Evolutionary conservation across 2,797 vertebrate species (phyloP).

Genomic region (Crocodylus rhombifer): DNA sequence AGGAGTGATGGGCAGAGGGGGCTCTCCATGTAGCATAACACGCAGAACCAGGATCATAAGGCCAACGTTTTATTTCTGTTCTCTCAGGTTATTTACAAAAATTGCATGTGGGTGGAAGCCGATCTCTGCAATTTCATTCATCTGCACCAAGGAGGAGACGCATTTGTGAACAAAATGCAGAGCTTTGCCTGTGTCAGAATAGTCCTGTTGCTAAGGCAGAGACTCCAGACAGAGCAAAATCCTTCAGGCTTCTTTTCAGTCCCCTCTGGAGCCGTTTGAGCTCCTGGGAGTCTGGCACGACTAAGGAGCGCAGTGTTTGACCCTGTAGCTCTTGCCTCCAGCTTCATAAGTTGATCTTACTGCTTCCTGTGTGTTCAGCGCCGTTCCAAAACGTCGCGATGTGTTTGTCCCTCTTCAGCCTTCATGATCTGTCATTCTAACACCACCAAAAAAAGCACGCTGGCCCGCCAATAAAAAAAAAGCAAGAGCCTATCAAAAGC

Average conservation of each 20-base stretch:
- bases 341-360: too few relatives aligned
- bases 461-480: not conserved
- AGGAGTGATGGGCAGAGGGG: too few relatives aligned
- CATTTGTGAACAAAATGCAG: too few relatives aligned
- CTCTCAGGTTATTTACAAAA: fast-evolving
- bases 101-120: too few relatives aligned
- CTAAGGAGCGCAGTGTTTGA: too few relatives aligned
- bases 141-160: too few relatives aligned
- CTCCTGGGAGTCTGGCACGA: too few relatives aligned
- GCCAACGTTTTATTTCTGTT: not conserved
- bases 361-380: too few relatives aligned
- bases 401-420: not conserved
- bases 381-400: too few relatives aligned
- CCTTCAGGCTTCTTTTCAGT: not conserved
- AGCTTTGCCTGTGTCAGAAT: not conserved
- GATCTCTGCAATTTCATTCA: too few relatives aligned
- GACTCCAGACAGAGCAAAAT: slow-evolving; percentile 19
- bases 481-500: not conserved
- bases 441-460: not conserved
- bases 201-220: not conserved
- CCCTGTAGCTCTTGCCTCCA: too few relatives aligned
- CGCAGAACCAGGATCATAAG: too few relatives aligned
- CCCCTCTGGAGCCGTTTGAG: not conserved
- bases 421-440: not conserved
- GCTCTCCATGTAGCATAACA: fast-evolving